Evolutionary conservation across 2,888 invertebrate genomes (phyloP).

Genomic region (Abrostola tripartita): DNA sequence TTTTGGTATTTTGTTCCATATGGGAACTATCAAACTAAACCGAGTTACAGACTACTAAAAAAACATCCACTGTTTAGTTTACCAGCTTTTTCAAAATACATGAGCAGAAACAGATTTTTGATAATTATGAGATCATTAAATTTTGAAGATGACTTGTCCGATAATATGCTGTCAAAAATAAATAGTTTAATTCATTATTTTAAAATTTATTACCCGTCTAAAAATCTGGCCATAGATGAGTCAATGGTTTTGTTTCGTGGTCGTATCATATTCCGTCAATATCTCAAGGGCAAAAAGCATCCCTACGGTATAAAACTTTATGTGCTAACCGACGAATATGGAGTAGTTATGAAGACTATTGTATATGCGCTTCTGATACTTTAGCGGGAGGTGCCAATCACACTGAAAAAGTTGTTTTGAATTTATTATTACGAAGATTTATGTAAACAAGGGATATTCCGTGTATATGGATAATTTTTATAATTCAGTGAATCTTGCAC

Average conservation of each 20-base stretch:
- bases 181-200: constrained; percentile 28
- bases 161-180: constrained; percentile 42
- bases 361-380: constrained; percentile 38
- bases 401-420: constrained; percentile 48
- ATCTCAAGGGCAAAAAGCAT: constrained; percentile 38
- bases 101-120: constrained; percentile 44
- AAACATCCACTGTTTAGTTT: constrained; percentile 42
- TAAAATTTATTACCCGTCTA: constrained; percentile 26
- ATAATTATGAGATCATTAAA: constrained; percentile 36
- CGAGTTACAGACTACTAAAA: constrained; percentile 39
- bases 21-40: constrained; percentile 47
- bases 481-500: constrained; percentile 41
- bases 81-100: constrained; percentile 36
- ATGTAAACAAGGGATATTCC: constrained; percentile 42
- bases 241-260: constrained; percentile 47
- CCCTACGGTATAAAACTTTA: constrained; percentile 40
- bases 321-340: constrained; percentile 39
- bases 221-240: constrained; percentile 41
- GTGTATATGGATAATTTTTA: constrained; percentile 56
- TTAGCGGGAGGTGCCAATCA: constrained; percentile 39
- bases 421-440: constrained; percentile 40
- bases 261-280: constrained; percentile 41
- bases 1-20: constrained; percentile 35
- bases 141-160: constrained; percentile 36
- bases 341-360: constrained; percentile 29